Conservation (phyloP, 2,113 vertebrate species). For the Chloroceryle aenea region DNA sequence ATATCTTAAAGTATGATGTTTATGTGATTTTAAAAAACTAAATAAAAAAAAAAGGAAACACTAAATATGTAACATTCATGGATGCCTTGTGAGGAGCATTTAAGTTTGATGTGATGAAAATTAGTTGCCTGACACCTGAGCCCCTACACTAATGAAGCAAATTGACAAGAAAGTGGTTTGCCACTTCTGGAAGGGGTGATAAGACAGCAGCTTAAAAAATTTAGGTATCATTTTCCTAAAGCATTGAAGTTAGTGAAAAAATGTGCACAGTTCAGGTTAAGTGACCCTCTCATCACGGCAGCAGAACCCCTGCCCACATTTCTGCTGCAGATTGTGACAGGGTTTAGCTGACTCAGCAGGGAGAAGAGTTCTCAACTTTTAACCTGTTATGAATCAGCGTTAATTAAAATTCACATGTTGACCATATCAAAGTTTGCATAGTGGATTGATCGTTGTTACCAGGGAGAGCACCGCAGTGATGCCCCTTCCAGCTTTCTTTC, state of each 20-base stretch:
- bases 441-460: background rate
- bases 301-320: background rate
- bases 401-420: background rate
- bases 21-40: background rate
- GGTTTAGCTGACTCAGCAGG: background rate
- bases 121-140: background rate
- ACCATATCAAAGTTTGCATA: background rate
- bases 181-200: background rate
- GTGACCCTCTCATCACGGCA: background rate
- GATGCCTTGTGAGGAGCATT: background rate
- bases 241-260: background rate
- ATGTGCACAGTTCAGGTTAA: background rate
- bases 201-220: background rate
- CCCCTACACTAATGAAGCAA: background rate
- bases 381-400: background rate
- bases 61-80: fast-evolving
- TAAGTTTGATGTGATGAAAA: background rate
- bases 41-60: background rate
- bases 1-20: background rate
- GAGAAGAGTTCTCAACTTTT: background rate
- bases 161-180: background rate
- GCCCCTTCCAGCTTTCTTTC: background rate
- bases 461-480: background rate
- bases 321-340: background rate
- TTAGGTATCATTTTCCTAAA: background rate